Percentiles rank a stretch among this genome's conserved stretches.
Conservation (phyloP, 2,113 vertebrate genomes). For the Lycaon pictus region DNA sequence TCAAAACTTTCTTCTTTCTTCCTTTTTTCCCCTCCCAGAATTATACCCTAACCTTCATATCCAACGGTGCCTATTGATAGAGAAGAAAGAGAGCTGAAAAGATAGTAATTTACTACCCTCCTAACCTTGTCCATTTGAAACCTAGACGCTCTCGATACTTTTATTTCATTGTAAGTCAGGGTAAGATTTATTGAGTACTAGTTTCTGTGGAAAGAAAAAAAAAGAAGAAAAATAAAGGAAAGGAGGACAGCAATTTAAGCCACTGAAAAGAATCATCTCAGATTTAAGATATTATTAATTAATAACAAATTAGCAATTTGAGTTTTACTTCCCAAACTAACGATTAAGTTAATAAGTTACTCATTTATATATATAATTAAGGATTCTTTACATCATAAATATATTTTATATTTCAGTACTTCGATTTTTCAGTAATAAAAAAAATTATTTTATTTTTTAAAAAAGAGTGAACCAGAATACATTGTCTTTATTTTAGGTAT, state of each 20-base stretch:
- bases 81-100: not conserved
- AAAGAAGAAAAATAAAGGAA: not conserved
- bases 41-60: not conserved
- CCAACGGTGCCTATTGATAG: not conserved
- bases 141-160: not conserved
- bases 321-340: not conserved
- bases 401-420: not conserved
- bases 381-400: not conserved
- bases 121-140: not conserved
- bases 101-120: fast-evolving
- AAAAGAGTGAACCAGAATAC: not conserved
- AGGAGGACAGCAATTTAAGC: not conserved
- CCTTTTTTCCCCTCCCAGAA: not conserved
- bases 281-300: not conserved
- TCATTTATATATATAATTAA: not conserved
- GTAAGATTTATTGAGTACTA: not conserved
- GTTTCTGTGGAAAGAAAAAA: not conserved
- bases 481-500: not conserved
- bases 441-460: not conserved
- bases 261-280: not conserved
- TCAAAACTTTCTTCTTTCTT: not conserved
- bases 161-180: not conserved
- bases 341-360: not conserved
- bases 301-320: not conserved
- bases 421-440: not conserved